Base-by-base conservation (phyloP, 2,888 invertebrate species). In the Euzetes globulus region DNA sequence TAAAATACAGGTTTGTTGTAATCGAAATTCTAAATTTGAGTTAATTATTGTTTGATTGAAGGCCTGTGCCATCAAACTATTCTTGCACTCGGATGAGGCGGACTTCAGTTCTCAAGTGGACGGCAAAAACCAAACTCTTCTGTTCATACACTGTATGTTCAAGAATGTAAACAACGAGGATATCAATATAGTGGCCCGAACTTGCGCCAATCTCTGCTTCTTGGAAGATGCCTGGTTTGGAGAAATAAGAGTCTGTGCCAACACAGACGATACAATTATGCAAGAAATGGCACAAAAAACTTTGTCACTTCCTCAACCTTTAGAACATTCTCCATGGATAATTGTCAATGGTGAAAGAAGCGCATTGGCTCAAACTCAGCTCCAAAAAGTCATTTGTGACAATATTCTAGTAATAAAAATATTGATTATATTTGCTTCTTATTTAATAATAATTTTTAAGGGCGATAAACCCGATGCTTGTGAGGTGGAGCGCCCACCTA, bases 111-210 rank as follows among this genome's bases (percentile, higher is more conserved):
- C 25, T 41, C 70, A 71, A 55, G 50, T 33, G 52, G 74, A 74
- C 37, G 71, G 74, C n/a, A 74, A 29, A 33, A 74, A 74, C 58
- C 74, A 74, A n/a, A 74, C 74, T 4, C 47, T 74, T 29, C 19
- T n/a, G 19, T 71, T 74, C 25, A 74, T 73, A 13, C 15, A 50
- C 5, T 73, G 74, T 60, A 63, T 73, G 63, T 73, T 68, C 47
- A 73, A 73, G 22, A 73, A 73, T 47, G 41, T 70, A 15, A 33
- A n/a, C 13, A 73, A 58, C 22, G 19, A 25, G 11, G 22, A 45
- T 2, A 29, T 73, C 0, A 17, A 7, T 0, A 22, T 3, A 1
- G 19, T 73, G 15, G 55, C 33, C 6, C 1, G 70, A 17, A 11
- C 47, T 3, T 73, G 74, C 50, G 74, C 63, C 13, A 27, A 70